Evolutionary conservation across 37 sponge, comb jelly and placozoan genomes (phyloP), one percentile per base, ranked within the genome.

Genomic region (Chondrilla cf. caribensis): DNA sequence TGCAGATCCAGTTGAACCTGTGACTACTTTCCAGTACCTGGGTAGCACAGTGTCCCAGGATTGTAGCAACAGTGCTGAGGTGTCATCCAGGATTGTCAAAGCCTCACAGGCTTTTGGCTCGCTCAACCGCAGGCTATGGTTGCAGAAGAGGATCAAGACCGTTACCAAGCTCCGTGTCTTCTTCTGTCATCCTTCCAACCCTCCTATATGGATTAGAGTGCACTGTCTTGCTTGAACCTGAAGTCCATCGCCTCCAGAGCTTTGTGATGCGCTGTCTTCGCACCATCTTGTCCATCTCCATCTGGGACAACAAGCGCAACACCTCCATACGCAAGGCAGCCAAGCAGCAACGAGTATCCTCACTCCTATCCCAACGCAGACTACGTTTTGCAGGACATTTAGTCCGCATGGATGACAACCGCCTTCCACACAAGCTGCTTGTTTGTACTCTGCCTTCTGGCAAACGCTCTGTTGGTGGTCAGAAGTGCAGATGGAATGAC

Each of bases 401-500:
- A 29, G 64, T 26, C 15, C 64, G 22, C 64, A 62, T 62, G 64
- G 64, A 62, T 26, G 64, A 62, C 29, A 62, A 26, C 64, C 22
- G 64, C 64, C 64, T 62, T 29, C 64, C 64, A 22, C 64, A 26
- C 29, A 22, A 62, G 15, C 64, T 62, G 64, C 76, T 72, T 21
- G 76, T 38, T 72, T 29, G 76, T 72, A 7, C 76, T 35, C 44
- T 72, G 43, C 76, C 40, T 40, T 40, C n/a, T 41, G 76, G 76
- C 44, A 72, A 40, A 72, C 76, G 76, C 44, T 72, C 76, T 38
- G 76, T 72, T 17, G 40, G 76, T 29, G 76, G 76, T 31, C 76
- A 72, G 76, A 72, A 72, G 44, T 41, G 40, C 43, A 72, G 76
- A 33, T 72, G 76, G 44, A 72, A 72, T 41, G 76, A 72, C 44